A percentile compares a stretch with the other conserved stretches of the same genome.
Conservation (phyloP, 2,113 vertebrate genomes). For the Orycteropus afer region DNA sequence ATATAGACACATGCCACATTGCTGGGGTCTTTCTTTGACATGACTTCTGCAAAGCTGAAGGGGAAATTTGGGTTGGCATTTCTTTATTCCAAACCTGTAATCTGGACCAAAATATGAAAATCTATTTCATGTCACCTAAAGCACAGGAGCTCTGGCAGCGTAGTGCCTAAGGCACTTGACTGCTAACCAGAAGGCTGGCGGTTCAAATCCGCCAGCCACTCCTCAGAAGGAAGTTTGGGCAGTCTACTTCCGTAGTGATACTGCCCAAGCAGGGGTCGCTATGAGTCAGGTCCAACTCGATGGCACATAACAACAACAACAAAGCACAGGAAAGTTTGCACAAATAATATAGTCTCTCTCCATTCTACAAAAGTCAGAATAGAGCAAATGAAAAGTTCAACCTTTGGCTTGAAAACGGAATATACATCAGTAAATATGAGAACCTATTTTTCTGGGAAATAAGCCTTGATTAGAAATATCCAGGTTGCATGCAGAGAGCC, state of each 20-base stretch:
- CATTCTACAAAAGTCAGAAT: not conserved
- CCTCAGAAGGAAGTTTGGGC: no score
- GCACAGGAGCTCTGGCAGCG: no score
- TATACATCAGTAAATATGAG: not conserved
- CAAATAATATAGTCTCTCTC: not conserved
- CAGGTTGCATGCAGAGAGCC: not conserved
- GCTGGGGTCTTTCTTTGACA: not conserved
- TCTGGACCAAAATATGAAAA: not conserved
- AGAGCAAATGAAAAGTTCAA: not conserved
- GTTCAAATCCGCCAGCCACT: no score
- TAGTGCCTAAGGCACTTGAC: no score
- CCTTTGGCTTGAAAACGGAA: constrained; percentile 14
- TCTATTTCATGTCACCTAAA: not conserved
- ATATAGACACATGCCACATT: not conserved
- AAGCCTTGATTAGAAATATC: constrained; percentile 5
- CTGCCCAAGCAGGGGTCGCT: no score
- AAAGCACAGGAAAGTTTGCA: not conserved
- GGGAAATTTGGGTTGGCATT: not conserved
- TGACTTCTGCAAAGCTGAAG: not conserved
- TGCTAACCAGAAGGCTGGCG: no score
- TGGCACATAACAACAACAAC: no score
- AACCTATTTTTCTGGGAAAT: constrained; percentile 19
- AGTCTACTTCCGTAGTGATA: no score
- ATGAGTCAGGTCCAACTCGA: no score
- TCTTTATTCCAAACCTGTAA: constrained; percentile 1